Percentiles rank a stretch among this genome's conserved stretches.
Conservation (phyloP, 2,888 invertebrate genomes). For the Phasia obesa region DNA sequence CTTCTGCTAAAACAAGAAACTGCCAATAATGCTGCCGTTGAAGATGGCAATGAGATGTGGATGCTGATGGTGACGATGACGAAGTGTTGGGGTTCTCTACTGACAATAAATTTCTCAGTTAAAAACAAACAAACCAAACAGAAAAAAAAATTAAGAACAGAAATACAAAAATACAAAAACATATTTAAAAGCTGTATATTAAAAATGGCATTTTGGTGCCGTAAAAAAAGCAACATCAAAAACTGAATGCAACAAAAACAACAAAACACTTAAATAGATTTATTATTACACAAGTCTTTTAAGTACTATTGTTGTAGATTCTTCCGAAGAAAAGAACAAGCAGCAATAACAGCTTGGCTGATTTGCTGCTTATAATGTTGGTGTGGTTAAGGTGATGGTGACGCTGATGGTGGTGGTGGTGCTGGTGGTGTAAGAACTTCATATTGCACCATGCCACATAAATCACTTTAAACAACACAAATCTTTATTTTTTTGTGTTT, state of each 20-base stretch:
- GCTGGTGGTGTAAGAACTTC: constrained; percentile 56
- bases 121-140: too few species aligned
- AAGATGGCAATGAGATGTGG: constrained; percentile 43
- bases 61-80: constrained; percentile 3
- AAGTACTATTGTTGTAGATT: constrained; percentile 41
- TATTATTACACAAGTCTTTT: constrained; percentile 69
- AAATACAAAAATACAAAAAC: constrained; percentile 30
- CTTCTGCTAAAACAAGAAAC: constrained; percentile 52
- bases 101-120: background rate
- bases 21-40: constrained; percentile 54
- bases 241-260: constrained; percentile 7
- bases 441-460: constrained; percentile 67
- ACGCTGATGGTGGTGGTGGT: background rate
- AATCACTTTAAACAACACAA: constrained; percentile 68
- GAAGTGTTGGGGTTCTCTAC: constrained; percentile 38
- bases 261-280: constrained; percentile 72
- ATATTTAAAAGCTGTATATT: constrained; percentile 64
- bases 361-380: background rate
- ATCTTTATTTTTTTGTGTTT: constrained; percentile 46
- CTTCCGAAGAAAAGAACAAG: constrained; percentile 10
- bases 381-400: background rate
- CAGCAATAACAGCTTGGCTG: constrained; percentile 20
- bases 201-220: constrained; percentile 66
- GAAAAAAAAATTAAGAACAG: background rate
- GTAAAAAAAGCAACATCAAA: constrained; percentile 44